These are phyloP conservation scores for Otolemur garnettii DNA, from an alignment of 2,113 vertebrate genomes.

Conservation along the genomic window DNA sequence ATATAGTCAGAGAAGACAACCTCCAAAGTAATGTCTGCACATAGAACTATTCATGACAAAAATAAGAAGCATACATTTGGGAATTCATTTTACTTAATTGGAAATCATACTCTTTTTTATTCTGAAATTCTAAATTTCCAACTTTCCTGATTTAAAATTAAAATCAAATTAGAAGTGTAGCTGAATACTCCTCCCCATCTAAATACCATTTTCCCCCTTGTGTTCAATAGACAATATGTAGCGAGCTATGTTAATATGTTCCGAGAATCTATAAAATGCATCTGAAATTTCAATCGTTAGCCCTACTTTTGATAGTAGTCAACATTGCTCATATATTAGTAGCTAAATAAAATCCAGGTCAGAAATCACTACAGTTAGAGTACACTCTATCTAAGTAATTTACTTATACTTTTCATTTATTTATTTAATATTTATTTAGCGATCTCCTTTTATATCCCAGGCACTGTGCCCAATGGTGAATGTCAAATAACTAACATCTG, in stretches of 20 bases:
- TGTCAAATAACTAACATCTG: not conserved
- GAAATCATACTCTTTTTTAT: conserved; percentile 3
- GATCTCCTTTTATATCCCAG: not conserved
- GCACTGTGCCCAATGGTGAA: not conserved
- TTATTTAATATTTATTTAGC: conserved; percentile 4
- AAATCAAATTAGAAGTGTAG: conserved; percentile 2
- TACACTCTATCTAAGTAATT: not conserved
- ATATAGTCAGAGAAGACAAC: not conserved
- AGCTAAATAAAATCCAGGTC: not conserved
- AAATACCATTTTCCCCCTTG: not conserved
- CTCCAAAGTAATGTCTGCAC: not conserved
- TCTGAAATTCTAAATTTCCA: not conserved
- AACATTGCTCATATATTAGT: not conserved
- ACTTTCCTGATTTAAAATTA: not conserved
- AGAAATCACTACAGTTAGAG: not conserved
- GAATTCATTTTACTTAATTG: conserved; percentile 16
- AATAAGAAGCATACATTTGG: not conserved
- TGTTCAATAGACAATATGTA: not conserved
- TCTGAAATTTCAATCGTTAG: not conserved
- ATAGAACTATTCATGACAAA: conserved; percentile 11
- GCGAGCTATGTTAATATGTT: not conserved
- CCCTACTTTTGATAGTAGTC: not conserved
- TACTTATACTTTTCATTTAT: not conserved
- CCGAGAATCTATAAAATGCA: not conserved
- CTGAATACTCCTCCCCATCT: not conserved